Base-by-base conservation (phyloP, 2,113 vertebrate species). In the Otolemur garnettii region DNA sequence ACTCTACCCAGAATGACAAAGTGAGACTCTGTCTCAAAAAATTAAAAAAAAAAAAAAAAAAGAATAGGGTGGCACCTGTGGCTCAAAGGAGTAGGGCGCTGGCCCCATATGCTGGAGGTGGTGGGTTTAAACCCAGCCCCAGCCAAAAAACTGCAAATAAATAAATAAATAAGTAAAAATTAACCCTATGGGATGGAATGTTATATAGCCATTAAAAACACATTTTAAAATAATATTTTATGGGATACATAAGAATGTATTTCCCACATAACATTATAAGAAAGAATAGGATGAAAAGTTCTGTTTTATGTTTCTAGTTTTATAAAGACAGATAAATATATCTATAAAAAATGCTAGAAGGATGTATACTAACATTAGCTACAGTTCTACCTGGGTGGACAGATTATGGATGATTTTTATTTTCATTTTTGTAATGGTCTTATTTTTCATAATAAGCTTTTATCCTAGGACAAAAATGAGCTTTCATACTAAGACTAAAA, bases 401-500 rank as follows among this genome's bases (percentile, higher is more conserved):
- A 71, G 55, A 74, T 69, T 15, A 78, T 79, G n/a, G 35, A 55
- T 79, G 11, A 66, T 84, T 79, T 96, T 83, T 64, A 75, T 69
- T 62, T 87, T 71, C 53, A 15, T 90, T 88, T 95, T 35, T 64
- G 45, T 78, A 71, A 64, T 60, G 83, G 4, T 57, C 50, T 89
- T 64, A 0, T 57, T 87, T 85, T 90, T 87, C 19, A 55, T 78
- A 82, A 68, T 90, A 42, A 94, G 38, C 3, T 94, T 93, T 85
- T 64, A 80, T 68, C 86, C 14, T 62, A 81, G 19, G 71, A 87
- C 50, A 91, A 82, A 97, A 96, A 89, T 68, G 45, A 87, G 26
- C 38, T 94, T 87, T 77, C 42, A 71, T 87, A 74, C 24, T 57
- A 72, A 72, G 66, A 90, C 77, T 82, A 42, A 90, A 96, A 82